phyloP scores from a whole-genome alignment of 2,888 invertebrate species.

The Cephus pulcher region DNA sequence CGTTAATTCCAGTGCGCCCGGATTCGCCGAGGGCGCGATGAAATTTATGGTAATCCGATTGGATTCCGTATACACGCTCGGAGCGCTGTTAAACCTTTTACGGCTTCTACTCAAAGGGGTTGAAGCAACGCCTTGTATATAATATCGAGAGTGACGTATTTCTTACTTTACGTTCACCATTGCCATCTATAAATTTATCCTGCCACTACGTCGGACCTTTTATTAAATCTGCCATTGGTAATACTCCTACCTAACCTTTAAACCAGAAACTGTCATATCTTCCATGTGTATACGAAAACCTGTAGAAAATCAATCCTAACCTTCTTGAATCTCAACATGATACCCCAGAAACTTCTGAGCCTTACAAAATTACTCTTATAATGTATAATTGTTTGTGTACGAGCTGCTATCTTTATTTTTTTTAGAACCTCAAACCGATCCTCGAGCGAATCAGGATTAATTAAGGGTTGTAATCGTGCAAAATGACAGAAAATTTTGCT shows the following conservation, averaged over 20 bases:
- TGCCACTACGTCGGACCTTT: neutral
- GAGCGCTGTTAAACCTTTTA: neutral
- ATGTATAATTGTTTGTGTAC: neutral
- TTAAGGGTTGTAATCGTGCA: neutral
- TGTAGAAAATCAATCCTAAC: neutral
- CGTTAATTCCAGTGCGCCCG: neutral
- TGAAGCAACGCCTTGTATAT: neutral
- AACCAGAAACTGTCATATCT: neutral
- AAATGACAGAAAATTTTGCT: neutral
- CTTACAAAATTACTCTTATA: neutral
- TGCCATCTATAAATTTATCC: neutral
- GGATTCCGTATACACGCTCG: conserved; percentile 17
- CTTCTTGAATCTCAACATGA: neutral
- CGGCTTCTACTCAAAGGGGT: neutral
- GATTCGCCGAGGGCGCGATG: conserved; percentile 27
- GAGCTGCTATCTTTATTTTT: neutral
- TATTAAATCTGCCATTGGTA: neutral
- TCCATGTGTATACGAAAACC: neutral
- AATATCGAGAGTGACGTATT: neutral
- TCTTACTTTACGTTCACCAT: neutral
- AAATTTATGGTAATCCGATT: conserved; percentile 39
- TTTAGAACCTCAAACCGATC: neutral
- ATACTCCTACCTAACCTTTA: neutral
- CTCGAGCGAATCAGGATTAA: neutral
- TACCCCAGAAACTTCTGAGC: neutral